A percentile compares a stretch with the other conserved stretches of the same genome.
Conservation (phyloP, 2,113 vertebrate genomes). For the Nannospalax galili region DNA sequence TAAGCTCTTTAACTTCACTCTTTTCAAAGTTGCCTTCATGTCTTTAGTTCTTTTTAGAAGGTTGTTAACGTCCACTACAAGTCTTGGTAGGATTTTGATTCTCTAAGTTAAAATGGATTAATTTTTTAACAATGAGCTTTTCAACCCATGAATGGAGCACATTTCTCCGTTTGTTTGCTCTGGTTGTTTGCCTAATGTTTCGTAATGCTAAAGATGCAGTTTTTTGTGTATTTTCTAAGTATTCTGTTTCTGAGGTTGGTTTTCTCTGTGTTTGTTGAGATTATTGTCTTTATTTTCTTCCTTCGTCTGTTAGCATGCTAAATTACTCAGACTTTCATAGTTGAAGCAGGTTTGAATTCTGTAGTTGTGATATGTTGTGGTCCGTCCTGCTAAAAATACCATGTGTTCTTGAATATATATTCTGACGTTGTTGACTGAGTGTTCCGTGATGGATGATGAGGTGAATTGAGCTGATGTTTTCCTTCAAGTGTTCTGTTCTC, state of each 20-base stretch:
- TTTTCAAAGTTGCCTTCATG: not conserved
- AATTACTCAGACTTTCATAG: slow-evolving; percentile 18
- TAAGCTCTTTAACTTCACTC: not conserved
- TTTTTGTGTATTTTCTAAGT: not conserved
- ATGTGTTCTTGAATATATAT: not conserved
- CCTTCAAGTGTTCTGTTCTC: not conserved
- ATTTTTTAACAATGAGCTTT: not conserved
- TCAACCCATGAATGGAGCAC: not conserved
- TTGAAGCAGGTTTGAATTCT: not conserved
- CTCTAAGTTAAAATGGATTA: not conserved
- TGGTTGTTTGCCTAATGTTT: not conserved
- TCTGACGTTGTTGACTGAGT: not conserved
- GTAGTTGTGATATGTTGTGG: not conserved
- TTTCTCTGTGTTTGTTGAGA: not conserved
- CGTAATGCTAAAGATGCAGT: not conserved
- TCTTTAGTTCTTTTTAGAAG: not conserved
- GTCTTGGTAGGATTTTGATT: not conserved
- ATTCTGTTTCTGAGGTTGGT: not conserved
- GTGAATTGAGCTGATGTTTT: not conserved
- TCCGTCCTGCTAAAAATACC: not conserved
- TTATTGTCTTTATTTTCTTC: not conserved
- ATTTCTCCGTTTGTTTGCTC: not conserved
- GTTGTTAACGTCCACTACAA: not conserved
- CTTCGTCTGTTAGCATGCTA: not conserved
- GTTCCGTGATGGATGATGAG: not conserved